These are phyloP conservation scores for Willisornis vidua DNA, from an alignment of 2,113 vertebrate genomes.

Conservation along the genomic window DNA sequence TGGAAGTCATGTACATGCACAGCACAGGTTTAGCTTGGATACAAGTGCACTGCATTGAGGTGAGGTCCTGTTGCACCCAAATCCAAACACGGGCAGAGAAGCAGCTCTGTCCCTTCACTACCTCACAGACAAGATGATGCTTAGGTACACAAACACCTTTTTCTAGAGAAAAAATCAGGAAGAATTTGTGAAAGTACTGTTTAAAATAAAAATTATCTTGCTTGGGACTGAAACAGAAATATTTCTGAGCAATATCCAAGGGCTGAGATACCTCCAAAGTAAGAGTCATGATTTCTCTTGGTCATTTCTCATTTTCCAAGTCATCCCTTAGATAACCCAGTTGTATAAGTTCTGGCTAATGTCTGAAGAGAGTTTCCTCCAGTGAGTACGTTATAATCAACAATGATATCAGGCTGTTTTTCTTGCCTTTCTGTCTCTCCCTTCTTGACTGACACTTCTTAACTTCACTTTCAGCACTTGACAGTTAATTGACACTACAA, in stretches of 20 bases:
- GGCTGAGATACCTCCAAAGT: neutral
- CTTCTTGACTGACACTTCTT: neutral
- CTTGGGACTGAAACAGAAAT: neutral
- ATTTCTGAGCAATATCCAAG: neutral
- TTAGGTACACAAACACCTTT: neutral
- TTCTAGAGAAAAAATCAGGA: neutral
- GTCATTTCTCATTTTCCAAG: neutral
- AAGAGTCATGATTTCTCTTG: neutral
- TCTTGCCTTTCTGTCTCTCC: neutral
- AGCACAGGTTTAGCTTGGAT: neutral
- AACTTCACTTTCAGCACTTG: neutral
- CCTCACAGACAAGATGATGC: neutral
- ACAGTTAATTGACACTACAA: neutral
- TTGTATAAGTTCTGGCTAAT: neutral
- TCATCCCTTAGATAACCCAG: neutral
- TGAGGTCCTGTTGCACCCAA: neutral
- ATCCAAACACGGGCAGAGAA: neutral
- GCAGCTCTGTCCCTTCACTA: neutral
- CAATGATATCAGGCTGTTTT: neutral
- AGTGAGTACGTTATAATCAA: neutral
- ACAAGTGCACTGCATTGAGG: neutral
- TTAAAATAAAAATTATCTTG: neutral
- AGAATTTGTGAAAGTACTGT: neutral
- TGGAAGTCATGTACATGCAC: accelerated
- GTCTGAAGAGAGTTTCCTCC: neutral